Evolutionary conservation across 1,140 invertebrate genomes (phyloP).

Genomic region (Leptoteleia sp.): DNA sequence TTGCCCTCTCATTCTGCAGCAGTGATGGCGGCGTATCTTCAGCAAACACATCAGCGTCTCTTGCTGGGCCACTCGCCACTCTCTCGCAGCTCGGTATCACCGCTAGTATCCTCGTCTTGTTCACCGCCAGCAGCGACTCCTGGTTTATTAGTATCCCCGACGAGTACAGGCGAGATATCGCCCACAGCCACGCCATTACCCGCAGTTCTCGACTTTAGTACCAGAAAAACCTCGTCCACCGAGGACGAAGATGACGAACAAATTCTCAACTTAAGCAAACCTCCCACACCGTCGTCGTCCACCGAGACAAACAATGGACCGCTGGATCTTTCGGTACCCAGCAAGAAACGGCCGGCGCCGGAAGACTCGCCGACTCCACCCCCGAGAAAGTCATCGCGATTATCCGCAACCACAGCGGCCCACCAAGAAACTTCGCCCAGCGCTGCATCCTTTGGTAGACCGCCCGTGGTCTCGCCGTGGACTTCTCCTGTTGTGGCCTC

Average conservation of each 20-base stretch:
- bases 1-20: conserved; percentile 89
- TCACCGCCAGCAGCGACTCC: conserved; percentile 81
- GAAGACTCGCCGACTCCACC: conserved; percentile 84
- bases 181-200: conserved; percentile 80
- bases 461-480: conserved; percentile 86
- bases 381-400: conserved; percentile 84
- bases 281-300: conserved; percentile 79
- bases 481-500: conserved; percentile 88
- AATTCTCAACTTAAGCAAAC: conserved; percentile 86
- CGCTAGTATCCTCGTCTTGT: conserved; percentile 83
- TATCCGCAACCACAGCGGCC: conserved; percentile 74
- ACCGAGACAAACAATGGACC: conserved; percentile 86
- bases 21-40: conserved; percentile 87
- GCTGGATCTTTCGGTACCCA: conserved; percentile 89
- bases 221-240: conserved; percentile 81
- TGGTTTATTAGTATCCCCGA: conserved; percentile 76
- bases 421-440: conserved; percentile 74
- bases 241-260: conserved; percentile 84
- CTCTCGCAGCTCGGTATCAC: conserved; percentile 83
- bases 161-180: conserved; percentile 73
- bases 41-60: conserved; percentile 88
- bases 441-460: conserved; percentile 83
- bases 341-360: conserved; percentile 86
- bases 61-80: conserved; percentile 87
- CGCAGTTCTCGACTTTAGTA: conserved; percentile 89